phyloP scores from a whole-genome alignment of 2,797 vertebrate species.

The Emydoidea blandingii region DNA sequence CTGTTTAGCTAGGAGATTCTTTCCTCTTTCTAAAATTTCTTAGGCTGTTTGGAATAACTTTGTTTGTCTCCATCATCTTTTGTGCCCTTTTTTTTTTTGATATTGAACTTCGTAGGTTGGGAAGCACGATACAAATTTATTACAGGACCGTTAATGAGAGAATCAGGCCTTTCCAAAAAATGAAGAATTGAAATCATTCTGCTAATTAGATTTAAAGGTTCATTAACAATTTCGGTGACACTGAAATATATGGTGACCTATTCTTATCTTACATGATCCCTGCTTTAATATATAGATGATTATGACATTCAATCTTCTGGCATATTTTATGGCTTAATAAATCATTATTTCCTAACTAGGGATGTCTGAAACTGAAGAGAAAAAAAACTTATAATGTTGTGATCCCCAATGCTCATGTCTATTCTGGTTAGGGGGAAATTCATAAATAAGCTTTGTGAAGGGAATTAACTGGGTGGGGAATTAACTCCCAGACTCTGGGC shows the following conservation, averaged over 20 bases:
- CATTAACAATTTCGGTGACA: slow-evolving; percentile 13
- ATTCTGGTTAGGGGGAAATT: neutral
- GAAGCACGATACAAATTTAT: neutral
- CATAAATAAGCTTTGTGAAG: neutral
- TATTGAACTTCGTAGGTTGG: neutral
- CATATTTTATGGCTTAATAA: slow-evolving; percentile 24
- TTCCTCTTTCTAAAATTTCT: neutral
- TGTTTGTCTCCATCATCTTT: neutral
- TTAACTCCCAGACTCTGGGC: neutral
- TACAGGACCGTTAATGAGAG: neutral
- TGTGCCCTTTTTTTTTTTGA: neutral
- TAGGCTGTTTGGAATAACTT: neutral
- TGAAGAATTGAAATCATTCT: slow-evolving; percentile 3
- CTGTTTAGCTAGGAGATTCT: neutral
- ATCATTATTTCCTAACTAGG: slow-evolving; percentile 24
- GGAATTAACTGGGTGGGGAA: neutral
- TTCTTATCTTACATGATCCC: neutral
- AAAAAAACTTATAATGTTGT: neutral
- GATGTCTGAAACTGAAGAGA: slow-evolving; percentile 2
- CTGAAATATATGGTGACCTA: neutral
- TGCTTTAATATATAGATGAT: neutral
- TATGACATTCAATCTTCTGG: neutral
- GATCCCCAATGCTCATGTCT: neutral
- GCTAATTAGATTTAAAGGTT: neutral
- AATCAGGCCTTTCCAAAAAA: neutral